Evolutionary conservation across 2,113 vertebrate genomes (phyloP), one percentile per base, ranked within the genome.

Genomic region (Aphyosemion australe): DNA sequence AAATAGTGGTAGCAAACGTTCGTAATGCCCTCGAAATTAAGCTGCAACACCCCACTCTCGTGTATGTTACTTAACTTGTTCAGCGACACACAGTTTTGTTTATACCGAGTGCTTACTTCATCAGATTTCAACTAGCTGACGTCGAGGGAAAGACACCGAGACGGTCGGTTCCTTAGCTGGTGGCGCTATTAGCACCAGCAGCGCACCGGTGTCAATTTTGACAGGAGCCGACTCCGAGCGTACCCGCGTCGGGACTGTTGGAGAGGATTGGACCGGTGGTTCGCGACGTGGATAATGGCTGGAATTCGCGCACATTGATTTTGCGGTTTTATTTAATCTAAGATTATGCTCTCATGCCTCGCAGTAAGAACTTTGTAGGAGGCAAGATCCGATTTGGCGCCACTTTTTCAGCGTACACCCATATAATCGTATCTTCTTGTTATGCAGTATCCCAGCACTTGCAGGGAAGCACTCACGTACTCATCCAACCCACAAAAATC

Each of bases 191-290:
- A 90, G 84, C 88, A 69, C 18, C 54, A 79, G 62, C 69, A 2
- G 65, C 79, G 88, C 88, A 89, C 83, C 87, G 90, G 87, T 62
- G 83, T 91, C 88, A 84, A 91, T 90, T 90, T 91, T 91, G 90
- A 91, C 88, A 91, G 87, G 84, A 87, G 67, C 88, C 90, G 87
- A 59, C 39, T 65, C 39, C 76, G 76, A 85, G 83, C 72, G 72
- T 5, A 50, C 66, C 65, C 34, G 50, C 13, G 61, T 21, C 88
- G 88, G 87, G 72, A 65, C 37, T 2, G 65, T 62, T 73, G 70
- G 55, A 60, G 61, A 48, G 60, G 78, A 26, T 69, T 12, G 58
- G 70, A 41, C 15, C 78, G 76, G 37, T 46, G 63, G 26, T 48
- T 77, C 49, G 26, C 68, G 62, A 56, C 37, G 32, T 21, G 1